Evolutionary conservation across 92 coral and sea anemone genomes (phyloP).

Genomic region (Palythoa grandiflora): DNA sequence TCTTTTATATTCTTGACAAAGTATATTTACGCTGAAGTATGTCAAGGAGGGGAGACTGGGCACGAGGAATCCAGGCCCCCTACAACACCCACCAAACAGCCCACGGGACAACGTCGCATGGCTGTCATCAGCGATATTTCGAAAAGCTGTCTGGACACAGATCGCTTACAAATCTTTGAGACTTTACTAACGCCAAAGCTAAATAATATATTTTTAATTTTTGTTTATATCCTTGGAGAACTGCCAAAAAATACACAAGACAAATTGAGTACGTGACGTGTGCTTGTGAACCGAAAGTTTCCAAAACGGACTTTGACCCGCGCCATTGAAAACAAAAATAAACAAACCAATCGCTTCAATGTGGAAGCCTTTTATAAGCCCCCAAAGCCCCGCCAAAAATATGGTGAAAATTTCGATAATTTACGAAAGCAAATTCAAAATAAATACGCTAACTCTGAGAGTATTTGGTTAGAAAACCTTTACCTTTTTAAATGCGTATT

Average conservation of each 20-base stretch:
- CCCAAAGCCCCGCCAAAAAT: slow-evolving; percentile 13
- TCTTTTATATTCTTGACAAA: no score
- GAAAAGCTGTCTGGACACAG: no score
- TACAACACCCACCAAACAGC: slow-evolving; percentile 23
- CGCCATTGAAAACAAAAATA: neutral
- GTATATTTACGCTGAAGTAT: no score
- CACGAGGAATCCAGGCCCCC: neutral
- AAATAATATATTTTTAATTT: neutral
- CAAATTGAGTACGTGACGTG: neutral
- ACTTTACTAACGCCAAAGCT: neutral
- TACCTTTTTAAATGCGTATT: neutral
- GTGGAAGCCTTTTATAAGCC: neutral
- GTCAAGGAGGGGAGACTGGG: neutral
- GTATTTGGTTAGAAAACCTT: neutral
- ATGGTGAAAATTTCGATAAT: neutral
- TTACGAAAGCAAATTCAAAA: neutral
- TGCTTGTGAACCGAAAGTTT: neutral
- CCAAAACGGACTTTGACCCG: slow-evolving; percentile 32
- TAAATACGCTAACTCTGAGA: neutral
- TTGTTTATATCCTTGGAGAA: neutral
- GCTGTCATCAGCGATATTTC: no score
- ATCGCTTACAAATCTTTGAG: neutral
- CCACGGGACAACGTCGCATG: neutral
- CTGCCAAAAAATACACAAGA: no score
- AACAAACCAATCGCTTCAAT: slow-evolving; percentile 3